phyloP scores from a whole-genome alignment of 2,888 invertebrate genomes.

The Odontomyia ornata region DNA sequence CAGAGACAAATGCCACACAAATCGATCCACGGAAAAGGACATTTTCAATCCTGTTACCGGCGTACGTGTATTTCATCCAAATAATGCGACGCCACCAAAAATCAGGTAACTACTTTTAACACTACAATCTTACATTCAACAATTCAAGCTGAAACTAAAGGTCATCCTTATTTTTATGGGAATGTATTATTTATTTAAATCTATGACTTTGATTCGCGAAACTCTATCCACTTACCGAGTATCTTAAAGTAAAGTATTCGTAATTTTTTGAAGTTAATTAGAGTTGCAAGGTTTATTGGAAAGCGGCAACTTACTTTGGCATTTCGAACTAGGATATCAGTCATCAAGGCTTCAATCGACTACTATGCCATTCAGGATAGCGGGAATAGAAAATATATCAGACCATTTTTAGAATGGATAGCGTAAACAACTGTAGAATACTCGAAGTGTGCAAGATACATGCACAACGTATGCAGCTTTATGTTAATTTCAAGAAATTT shows the following conservation, averaged over 20 bases:
- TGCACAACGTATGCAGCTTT: constrained; percentile 3
- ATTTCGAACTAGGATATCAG: constrained; percentile 21
- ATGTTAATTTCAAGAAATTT: not conserved
- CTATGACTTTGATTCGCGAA: not conserved
- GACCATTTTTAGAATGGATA: not conserved
- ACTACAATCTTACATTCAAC: not conserved
- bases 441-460: not conserved
- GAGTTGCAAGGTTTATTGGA: constrained; percentile 4
- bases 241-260: not conserved
- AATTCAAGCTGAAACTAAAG: not conserved
- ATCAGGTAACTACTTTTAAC: not conserved
- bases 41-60: constrained; percentile 43
- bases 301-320: not conserved
- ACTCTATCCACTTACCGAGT: not conserved
- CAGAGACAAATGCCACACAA: constrained; percentile 38
- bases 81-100: not conserved
- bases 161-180: not conserved
- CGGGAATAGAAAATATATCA: not conserved
- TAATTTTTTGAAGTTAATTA: not conserved
- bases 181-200: not conserved
- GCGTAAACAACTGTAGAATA: constrained; percentile 1
- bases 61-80: constrained; percentile 33
- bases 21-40: constrained; percentile 42
- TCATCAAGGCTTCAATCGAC: not conserved
- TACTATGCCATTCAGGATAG: not conserved